Base-by-base conservation (phyloP, 2,797 vertebrate genomes). In the Molossus alvarezi region DNA sequence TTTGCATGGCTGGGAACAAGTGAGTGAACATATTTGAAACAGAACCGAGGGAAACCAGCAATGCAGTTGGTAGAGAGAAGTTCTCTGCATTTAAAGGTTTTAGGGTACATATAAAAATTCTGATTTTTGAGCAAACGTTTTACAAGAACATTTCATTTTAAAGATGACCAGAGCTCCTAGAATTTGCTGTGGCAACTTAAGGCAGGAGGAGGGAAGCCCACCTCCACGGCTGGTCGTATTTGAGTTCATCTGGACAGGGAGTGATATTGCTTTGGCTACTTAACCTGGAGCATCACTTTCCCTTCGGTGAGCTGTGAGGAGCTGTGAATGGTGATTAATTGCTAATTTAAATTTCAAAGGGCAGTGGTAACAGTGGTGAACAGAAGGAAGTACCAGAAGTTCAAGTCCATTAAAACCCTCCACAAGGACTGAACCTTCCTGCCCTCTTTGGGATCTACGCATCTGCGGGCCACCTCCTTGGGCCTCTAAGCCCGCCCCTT, bases 261-360 rank as follows among this genome's bases (percentile, higher is more conserved):
- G 57, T 53, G 87, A 80, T 88, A n/a, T 8, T 27, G 33, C 85
- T 95, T 86, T 41, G 88, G 82, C 53, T 45, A 33, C 53, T 33
- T n/a, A n/a, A 69, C 41, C 51, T 33, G 76, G 60, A 90, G 73
- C 89, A 20, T 75, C 77, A 88, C 84, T 95, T 96, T 91, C 89
- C 94, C 90, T 91, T 79, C 69, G 41, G 87, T 94, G 93, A 91
- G 51, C 79, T 55, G 29, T 0, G 15, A 2, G 88, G 80, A 62
- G 17, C 81, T 91, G 20, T 55, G 85, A 90, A 87, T 83, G 65
- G 81, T 90, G 91, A 92, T 93, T 92, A 92, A 95, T 72, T 92
- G 76, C 95, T 97, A 81, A 95, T 95, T 95, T 89, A 91, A 96
- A 96, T 95, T 97, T 95, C 96, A 94, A 96, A 97, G 95, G 51